Percentiles rank a stretch among this genome's conserved stretches.
phyloP scores from a whole-genome alignment of 2,888 invertebrate genomes.

The Plagiodera versicolora region DNA sequence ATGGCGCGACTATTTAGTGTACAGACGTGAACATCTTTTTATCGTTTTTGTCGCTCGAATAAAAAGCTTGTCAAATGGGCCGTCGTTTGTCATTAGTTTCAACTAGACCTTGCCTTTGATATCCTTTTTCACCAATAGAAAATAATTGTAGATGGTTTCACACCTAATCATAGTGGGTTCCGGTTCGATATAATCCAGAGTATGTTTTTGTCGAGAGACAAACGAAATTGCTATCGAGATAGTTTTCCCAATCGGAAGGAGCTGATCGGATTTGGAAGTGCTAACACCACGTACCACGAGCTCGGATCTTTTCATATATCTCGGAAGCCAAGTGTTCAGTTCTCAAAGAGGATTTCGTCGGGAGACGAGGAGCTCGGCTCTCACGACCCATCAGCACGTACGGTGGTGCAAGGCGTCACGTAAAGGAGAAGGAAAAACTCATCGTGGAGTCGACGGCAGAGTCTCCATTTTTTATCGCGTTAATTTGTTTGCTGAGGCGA shows the following conservation, averaged over 20 bases:
- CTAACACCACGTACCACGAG: conserved; percentile 25
- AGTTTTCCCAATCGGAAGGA: conserved; percentile 27
- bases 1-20: too few species aligned
- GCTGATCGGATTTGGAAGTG: conserved; percentile 27
- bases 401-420: conserved; percentile 18
- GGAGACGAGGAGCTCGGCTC: conserved; percentile 13
- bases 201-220: neutral
- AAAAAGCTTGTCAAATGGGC: too few species aligned
- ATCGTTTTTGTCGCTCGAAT: too few species aligned
- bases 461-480: conserved; percentile 24
- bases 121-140: too few species aligned
- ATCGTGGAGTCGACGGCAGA: conserved; percentile 14
- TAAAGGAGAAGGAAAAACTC: conserved; percentile 17
- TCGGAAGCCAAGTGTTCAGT: conserved; percentile 27
- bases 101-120: too few species aligned
- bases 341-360: conserved; percentile 30
- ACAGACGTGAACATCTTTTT: too few species aligned
- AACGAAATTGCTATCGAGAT: conserved; percentile 11
- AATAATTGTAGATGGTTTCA: too few species aligned
- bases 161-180: too few species aligned
- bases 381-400: conserved; percentile 27
- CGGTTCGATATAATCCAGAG: neutral
- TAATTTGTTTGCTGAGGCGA: conserved; percentile 17
- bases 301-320: conserved; percentile 22
- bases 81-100: too few species aligned